phyloP scores from a whole-genome alignment of 1,140 invertebrate genomes.

The Meloidogyne exigua region DNA sequence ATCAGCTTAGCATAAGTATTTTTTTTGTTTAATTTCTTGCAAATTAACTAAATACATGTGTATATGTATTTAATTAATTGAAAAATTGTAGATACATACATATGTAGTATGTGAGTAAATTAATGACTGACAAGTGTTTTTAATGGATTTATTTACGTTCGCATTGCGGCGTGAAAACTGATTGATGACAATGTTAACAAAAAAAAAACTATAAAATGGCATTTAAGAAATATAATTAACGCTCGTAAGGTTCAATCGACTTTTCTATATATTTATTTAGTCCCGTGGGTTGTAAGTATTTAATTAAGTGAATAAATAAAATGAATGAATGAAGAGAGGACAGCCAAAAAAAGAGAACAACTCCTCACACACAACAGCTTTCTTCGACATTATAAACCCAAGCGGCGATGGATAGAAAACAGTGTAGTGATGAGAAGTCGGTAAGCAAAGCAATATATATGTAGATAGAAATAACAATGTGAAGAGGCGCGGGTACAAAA shows the following conservation, averaged over 20 bases:
- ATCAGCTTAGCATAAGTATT: no score
- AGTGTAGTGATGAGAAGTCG: neutral
- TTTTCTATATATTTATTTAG: neutral
- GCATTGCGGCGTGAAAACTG: neutral
- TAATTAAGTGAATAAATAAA: conserved; percentile 14
- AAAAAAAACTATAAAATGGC: neutral
- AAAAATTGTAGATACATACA: no score
- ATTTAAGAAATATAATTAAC: neutral
- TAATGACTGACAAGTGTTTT: neutral
- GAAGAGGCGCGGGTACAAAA: neutral
- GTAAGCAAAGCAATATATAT: neutral
- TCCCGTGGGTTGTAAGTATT: conserved; percentile 10
- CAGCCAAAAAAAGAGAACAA: conserved; percentile 3
- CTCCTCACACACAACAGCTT: neutral
- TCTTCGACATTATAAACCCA: neutral
- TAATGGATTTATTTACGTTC: neutral
- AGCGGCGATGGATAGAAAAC: neutral
- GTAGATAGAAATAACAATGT: conserved; percentile 1
- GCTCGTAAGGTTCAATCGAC: neutral
- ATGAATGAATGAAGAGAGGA: neutral
- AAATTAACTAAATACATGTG: no score
- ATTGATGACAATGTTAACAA: neutral
- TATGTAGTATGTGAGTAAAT: neutral
- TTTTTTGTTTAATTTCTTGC: no score
- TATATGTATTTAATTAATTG: no score